Percentiles rank a stretch among this genome's conserved stretches.
These are phyloP conservation scores for Euphydryas editha DNA, from an alignment of 2,888 invertebrate species.

Conservation along the genomic window DNA sequence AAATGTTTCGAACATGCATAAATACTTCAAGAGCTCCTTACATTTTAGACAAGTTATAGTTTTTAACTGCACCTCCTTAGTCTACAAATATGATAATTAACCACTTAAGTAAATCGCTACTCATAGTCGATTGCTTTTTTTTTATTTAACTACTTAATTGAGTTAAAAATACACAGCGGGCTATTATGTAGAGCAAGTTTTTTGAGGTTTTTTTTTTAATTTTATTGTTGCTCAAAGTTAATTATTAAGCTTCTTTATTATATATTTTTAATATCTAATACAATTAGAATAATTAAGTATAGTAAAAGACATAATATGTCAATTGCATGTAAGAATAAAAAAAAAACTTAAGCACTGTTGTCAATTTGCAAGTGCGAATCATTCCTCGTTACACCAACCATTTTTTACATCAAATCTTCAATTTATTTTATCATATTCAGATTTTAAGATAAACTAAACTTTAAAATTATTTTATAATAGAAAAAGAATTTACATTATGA, in stretches of 20 bases:
- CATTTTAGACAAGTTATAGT: constrained; percentile 2
- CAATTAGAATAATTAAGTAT: background rate
- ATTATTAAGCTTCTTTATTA: background rate
- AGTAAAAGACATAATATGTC: too few species aligned
- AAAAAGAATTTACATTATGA: constrained; percentile 23
- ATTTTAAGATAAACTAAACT: background rate
- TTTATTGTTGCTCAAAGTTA: background rate
- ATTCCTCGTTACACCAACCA: too few species aligned
- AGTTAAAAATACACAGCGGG: constrained; percentile 26
- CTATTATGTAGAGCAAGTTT: background rate
- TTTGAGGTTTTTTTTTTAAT: background rate
- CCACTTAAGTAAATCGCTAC: constrained; percentile 34
- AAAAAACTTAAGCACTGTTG: too few species aligned
- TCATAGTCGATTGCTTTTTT: constrained; percentile 25
- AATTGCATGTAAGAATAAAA: too few species aligned
- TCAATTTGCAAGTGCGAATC: too few species aligned
- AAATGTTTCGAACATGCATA: background rate
- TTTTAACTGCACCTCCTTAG: constrained; percentile 18
- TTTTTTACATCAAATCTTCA: background rate
- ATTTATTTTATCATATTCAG: too few species aligned
- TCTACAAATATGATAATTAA: constrained; percentile 34
- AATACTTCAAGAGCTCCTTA: constrained; percentile 7
- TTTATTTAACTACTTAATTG: constrained; percentile 34
- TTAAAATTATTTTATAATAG: constrained; percentile 8
- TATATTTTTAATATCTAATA: background rate